Conservation (phyloP, 2,888 invertebrate genomes). For the Caenorhabditis macrosperma region DNA sequence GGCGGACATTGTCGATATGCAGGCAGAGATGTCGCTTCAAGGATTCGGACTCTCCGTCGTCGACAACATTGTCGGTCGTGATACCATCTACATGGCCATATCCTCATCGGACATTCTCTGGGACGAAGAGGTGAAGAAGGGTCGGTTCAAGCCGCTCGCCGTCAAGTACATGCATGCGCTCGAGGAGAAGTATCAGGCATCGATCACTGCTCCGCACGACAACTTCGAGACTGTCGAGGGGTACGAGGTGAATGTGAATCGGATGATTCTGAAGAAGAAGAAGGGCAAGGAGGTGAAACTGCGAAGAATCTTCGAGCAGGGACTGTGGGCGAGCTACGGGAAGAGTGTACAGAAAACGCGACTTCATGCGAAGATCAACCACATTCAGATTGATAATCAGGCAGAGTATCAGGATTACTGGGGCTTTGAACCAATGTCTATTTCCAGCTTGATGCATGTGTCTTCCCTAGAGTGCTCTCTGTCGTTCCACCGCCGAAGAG, state of each 20-base stretch:
- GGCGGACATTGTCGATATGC: conserved; percentile 83
- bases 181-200: conserved; percentile 77
- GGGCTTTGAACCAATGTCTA: no score
- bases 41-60: conserved; percentile 94
- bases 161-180: conserved; percentile 79
- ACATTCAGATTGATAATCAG: conserved; percentile 93
- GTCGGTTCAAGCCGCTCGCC: conserved; percentile 85
- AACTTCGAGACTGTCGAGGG: conserved; percentile 56
- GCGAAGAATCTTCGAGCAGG: conserved; percentile 81
- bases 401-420: conserved; percentile 35
- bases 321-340: conserved; percentile 91
- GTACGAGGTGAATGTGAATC: conserved; percentile 85
- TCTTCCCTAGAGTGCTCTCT: conserved; percentile 94
- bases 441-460: conserved; percentile 87
- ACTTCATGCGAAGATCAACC: conserved; percentile 90
- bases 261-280: conserved; percentile 82
- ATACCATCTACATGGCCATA: conserved; percentile 78
- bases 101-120: conserved; percentile 92
- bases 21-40: conserved; percentile 88
- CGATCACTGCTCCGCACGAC: conserved; percentile 38
- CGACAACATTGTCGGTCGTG: conserved; percentile 85
- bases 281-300: conserved; percentile 70
- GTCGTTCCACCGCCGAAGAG: conserved; percentile 95
- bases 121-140: conserved; percentile 89
- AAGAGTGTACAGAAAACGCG: conserved; percentile 90